Evolutionary conservation across 1,140 invertebrate species (phyloP).

Genomic region (Pogonognathellus flavescens): DNA sequence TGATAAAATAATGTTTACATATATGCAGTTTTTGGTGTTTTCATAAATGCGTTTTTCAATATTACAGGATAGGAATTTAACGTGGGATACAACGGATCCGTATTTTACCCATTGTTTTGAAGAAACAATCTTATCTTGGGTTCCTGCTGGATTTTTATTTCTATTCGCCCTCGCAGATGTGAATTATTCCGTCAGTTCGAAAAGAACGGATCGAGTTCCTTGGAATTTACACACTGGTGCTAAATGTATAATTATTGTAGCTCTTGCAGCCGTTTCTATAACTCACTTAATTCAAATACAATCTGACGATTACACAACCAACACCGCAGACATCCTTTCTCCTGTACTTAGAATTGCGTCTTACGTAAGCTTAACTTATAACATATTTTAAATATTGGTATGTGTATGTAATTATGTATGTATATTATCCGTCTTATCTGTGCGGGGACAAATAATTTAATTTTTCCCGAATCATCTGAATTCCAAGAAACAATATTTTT

Average conservation of each 20-base stretch:
- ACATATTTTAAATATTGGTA: neutral
- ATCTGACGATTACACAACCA: neutral
- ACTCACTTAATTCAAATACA: neutral
- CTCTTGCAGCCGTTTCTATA: conserved; percentile 28
- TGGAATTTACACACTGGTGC: conserved; percentile 76
- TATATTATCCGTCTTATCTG: too few species aligned
- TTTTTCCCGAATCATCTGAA: too few species aligned
- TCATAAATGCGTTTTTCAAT: too few species aligned
- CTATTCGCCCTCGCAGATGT: conserved; percentile 71
- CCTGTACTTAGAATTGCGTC: conserved; percentile 64
- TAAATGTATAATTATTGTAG: conserved; percentile 79
- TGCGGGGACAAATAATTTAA: too few species aligned
- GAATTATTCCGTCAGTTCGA: conserved; percentile 83
- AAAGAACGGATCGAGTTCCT: conserved; percentile 83
- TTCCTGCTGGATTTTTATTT: conserved; percentile 88
- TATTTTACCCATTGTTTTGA: conserved; percentile 90
- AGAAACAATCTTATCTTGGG: conserved; percentile 87
- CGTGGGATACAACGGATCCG: conserved; percentile 87
- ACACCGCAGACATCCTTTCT: conserved; percentile 70
- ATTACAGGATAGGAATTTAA: conserved; percentile 81
- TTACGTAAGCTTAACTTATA: conserved; percentile 61
- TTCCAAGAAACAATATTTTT: too few species aligned
- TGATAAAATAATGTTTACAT: too few species aligned
- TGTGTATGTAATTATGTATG: too few species aligned
- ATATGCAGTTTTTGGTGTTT: too few species aligned